phyloP scores from a whole-genome alignment of 2,797 vertebrate genomes.

The Carapus acus region DNA sequence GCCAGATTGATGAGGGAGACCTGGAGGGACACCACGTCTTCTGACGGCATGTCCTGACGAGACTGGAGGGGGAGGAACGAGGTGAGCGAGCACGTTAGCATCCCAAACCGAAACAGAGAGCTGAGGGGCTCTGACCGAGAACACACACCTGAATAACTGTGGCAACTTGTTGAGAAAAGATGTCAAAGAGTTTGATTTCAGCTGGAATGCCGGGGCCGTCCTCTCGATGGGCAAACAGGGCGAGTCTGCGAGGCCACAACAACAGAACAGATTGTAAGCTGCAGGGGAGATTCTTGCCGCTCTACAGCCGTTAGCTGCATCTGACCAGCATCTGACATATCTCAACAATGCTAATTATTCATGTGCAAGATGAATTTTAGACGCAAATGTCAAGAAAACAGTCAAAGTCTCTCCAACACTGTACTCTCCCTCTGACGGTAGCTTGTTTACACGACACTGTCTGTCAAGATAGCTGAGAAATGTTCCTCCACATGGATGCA shows the following conservation, averaged over 20 bases:
- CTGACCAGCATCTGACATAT: too few relatives aligned
- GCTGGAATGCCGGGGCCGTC: conserved; percentile 97
- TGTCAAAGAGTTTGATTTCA: conserved; percentile 97
- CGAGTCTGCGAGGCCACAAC: conserved; percentile 74
- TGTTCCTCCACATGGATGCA: too few relatives aligned
- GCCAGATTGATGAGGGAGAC: conserved; percentile 98
- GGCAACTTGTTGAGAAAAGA: conserved; percentile 98
- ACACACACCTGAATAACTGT: conserved; percentile 90
- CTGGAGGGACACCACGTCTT: conserved; percentile 96
- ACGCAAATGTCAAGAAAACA: too few relatives aligned
- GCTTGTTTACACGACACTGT: too few relatives aligned
- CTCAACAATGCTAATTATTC: too few relatives aligned
- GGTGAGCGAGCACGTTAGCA: background rate
- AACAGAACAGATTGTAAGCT: background rate
- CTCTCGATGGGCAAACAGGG: conserved; percentile 96
- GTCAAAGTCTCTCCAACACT: too few relatives aligned
- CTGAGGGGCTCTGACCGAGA: background rate
- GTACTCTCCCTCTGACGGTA: too few relatives aligned
- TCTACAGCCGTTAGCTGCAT: too few relatives aligned
- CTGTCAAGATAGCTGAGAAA: too few relatives aligned
- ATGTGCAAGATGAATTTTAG: too few relatives aligned
- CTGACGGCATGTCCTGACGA: conserved; percentile 97
- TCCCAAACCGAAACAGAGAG: background rate
- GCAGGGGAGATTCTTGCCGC: too few relatives aligned
- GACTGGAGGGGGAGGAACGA: conserved; percentile 74